phyloP scores from a whole-genome alignment of 2,797 vertebrate species.

The Rhinophrynus dorsalis region DNA sequence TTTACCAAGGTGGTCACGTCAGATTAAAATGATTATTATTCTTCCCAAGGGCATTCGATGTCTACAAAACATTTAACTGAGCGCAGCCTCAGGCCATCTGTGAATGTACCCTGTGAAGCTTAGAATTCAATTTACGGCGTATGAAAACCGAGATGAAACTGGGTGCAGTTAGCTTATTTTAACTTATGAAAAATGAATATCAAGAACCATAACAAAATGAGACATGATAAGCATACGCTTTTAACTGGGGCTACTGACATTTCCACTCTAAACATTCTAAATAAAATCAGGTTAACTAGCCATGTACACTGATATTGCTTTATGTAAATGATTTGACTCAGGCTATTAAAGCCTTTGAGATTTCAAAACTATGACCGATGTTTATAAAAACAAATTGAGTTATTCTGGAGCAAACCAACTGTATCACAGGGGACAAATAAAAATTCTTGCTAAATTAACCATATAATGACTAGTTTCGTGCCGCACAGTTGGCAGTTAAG shows the following conservation, averaged over 20 bases:
- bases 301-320: too few species aligned
- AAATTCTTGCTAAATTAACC: too few species aligned
- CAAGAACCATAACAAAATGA: neutral
- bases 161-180: neutral
- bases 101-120: conserved; percentile 11
- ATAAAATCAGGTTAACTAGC: too few species aligned
- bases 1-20: conserved; percentile 5
- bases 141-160: neutral
- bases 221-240: neutral
- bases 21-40: conserved; percentile 20
- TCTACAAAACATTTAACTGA: conserved; percentile 20
- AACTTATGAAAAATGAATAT: neutral
- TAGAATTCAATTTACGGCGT: conserved; percentile 9
- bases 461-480: too few species aligned
- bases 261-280: too few species aligned
- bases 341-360: too few species aligned
- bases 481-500: too few species aligned
- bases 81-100: conserved; percentile 4
- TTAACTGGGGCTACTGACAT: neutral
- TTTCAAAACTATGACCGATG: too few species aligned
- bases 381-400: too few species aligned
- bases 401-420: too few species aligned
- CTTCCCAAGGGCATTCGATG: conserved; percentile 14
- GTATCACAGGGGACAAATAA: too few species aligned
- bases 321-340: too few species aligned